A percentile compares a stretch with the other conserved stretches of the same genome.
phyloP scores from a whole-genome alignment of 2,113 vertebrate species.

The Vulpes ferrilata region DNA sequence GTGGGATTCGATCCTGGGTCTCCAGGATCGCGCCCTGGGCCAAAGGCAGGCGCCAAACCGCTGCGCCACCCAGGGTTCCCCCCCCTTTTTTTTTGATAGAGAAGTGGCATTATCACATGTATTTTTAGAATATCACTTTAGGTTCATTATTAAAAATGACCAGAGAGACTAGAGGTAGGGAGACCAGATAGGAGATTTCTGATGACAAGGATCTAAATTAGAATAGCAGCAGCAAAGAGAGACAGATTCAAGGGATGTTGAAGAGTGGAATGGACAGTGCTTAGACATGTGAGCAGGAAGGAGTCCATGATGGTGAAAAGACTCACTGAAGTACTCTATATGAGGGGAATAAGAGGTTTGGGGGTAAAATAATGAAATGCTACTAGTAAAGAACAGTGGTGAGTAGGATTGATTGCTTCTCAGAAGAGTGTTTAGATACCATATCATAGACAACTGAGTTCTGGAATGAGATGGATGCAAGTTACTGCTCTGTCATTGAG shows the following conservation, averaged over 20 bases:
- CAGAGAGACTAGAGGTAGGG: neutral
- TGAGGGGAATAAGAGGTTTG: neutral
- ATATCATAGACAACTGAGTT: neutral
- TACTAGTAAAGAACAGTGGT: neutral
- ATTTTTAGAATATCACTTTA: neutral
- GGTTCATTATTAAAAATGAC: neutral
- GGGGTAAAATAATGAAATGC: neutral
- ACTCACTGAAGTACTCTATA: neutral
- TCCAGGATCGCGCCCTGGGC: too few relatives aligned
- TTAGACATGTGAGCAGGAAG: neutral
- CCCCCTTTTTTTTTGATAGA: neutral
- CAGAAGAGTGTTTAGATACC: neutral
- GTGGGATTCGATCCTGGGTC: too few relatives aligned
- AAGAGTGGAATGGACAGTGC: neutral
- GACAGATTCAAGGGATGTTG: neutral
- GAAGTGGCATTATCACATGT: neutral
- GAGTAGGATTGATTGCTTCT: neutral
- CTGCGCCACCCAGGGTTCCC: too few relatives aligned
- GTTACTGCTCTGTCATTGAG: neutral
- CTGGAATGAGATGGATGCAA: neutral
- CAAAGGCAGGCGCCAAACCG: too few relatives aligned
- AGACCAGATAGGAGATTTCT: neutral
- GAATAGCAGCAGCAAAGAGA: conserved; percentile 21
- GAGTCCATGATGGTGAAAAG: neutral
- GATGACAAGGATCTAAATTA: neutral